A percentile compares a stretch with the other conserved stretches of the same genome.
These are phyloP conservation scores for Philypnodon macrostomus DNA, from an alignment of 2,797 vertebrate species.

Conservation along the genomic window DNA sequence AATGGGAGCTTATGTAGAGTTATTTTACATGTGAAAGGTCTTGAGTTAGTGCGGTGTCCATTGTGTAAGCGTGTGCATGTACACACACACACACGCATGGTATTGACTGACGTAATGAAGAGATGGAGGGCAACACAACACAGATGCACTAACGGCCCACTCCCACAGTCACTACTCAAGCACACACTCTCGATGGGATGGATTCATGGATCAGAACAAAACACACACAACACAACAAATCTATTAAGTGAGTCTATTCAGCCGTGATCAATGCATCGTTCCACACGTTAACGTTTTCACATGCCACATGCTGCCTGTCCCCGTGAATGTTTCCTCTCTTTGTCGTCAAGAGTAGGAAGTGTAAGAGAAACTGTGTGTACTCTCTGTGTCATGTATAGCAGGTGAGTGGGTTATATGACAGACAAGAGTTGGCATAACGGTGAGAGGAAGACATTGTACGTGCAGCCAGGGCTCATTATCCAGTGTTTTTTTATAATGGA, in stretches of 20 bases:
- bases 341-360: constrained; percentile 37
- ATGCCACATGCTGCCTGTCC: no score
- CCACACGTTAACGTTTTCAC: neutral
- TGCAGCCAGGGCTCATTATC: no score
- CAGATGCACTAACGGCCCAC: constrained; percentile 27
- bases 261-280: no score
- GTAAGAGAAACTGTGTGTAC: constrained; percentile 6
- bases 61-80: neutral
- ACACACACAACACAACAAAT: constrained; percentile 17
- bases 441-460: no score
- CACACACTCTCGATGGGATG: constrained; percentile 47
- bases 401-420: constrained; percentile 18
- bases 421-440: constrained; percentile 11
- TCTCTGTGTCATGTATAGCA: constrained; percentile 15
- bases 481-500: no score
- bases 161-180: constrained; percentile 18
- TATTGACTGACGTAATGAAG: constrained; percentile 18
- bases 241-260: no score
- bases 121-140: constrained; percentile 37
- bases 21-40: neutral
- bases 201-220: constrained; percentile 32
- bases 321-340: neutral
- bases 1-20: neutral
- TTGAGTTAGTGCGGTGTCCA: neutral
- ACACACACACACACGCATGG: neutral